Evolutionary conservation across 2,797 vertebrate species (phyloP), one percentile per base, ranked within the genome.

Genomic region (Mycteria americana): DNA sequence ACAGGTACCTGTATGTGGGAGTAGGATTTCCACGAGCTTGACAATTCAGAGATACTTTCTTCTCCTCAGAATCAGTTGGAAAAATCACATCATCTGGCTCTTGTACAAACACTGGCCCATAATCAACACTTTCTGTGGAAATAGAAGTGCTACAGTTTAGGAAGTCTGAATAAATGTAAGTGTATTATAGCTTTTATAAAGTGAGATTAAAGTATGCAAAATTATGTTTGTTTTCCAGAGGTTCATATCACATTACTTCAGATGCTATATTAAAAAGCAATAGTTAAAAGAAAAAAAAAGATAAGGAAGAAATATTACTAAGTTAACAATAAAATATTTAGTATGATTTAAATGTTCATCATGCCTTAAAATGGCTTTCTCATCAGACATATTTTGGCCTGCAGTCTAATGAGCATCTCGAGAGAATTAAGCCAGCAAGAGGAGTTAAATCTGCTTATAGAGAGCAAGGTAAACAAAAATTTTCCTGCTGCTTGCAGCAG

Each of bases 81-180:
- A 99, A 99, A 97, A 99, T 98, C 72, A 98, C 95, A 72, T 99
- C 98, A 18, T 99, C 99, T 37, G 99, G 99, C 95, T 99, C 99
- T 95, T 99, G 99, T 70, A 99, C 90, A 93, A 99, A 99, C 89
- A 99, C 97, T 0, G 99, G 99, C 48, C 99, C 99, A 73, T 99
- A 99, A 97, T 99, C 98, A 85, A 99, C 98, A 88, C 88, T 98
- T 96, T 99, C 99, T 99, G 94, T 75, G 92, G 88, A 93, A 80
- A 96, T 11, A 93, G 50, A 95, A 93, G 31, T n/a, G 22, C 7
- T 43, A 16, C 1, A 56, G 11, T 83, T 97, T 63, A 89, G 74
- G 50, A 88, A 79, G 24, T 28, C 6, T 75, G 24, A 67, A 51
- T 33, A 57, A 54, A 87, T 30, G 4, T 33, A 87, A 27, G 56